Evolutionary conservation across 2,888 invertebrate species (phyloP).

Genomic region (Antheraea yamamai): DNA sequence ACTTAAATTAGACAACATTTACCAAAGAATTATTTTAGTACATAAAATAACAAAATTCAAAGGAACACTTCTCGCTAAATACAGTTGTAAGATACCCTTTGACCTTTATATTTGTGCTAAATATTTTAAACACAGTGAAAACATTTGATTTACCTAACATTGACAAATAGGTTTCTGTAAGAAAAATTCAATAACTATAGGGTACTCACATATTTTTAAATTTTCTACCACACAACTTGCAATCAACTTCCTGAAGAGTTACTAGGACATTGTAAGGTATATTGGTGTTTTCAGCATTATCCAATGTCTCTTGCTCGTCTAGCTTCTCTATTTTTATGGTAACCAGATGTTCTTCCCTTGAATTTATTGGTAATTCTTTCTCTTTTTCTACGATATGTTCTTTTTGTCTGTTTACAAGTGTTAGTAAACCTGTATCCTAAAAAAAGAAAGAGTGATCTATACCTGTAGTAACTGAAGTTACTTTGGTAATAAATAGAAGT

Average conservation of each 20-base stretch:
- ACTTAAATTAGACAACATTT: no score
- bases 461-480: not conserved
- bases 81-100: no score
- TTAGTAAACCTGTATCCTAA: not conserved
- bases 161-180: not conserved
- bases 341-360: not conserved
- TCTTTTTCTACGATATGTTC: not conserved
- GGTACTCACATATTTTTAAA: not conserved
- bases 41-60: no score
- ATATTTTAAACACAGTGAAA: no score
- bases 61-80: no score
- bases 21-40: no score
- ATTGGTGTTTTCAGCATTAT: not conserved
- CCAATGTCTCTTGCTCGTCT: not conserved
- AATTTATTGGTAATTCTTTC: not conserved
- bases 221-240: not conserved
- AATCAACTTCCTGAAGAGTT: not conserved
- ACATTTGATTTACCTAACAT: not conserved
- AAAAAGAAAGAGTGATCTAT: not conserved
- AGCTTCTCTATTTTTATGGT: not conserved
- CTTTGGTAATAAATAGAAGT: not conserved
- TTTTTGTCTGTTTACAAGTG: not conserved
- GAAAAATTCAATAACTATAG: not conserved
- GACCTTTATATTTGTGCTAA: no score
- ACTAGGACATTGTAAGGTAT: not conserved